Base-by-base conservation (phyloP, 2,888 invertebrate genomes). In the Malacosoma neustria region DNA sequence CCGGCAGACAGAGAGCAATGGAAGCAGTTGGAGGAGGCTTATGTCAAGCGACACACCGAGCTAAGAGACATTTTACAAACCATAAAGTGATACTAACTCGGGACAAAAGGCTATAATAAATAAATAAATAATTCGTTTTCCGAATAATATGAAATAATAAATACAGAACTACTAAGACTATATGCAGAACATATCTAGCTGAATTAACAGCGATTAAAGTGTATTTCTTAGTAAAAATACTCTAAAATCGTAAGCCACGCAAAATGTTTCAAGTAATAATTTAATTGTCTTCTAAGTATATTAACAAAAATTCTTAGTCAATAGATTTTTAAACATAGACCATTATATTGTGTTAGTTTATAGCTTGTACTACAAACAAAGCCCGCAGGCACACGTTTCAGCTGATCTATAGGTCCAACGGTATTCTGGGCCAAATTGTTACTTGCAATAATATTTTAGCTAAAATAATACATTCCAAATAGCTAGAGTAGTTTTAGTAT, bases 401-500 rank as follows among this genome's bases (percentile, higher is more conserved):
- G 51, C 72, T 79, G 77, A 81, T 80, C 75, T 81, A 80, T 73
- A 67, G 76, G 60, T 51, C 45, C 74, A 80, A 82, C 82, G 80
- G 81, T 79, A 82, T 71, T 69, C 68, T 70, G 73, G 66, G 69
- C 79, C 79, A 79, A 82, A 82, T 80, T 77, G 74, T 79, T 72
- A 72, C 65, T 71, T 74, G 71, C 72, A 74, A 69, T 72, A 65
- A 62, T 69, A 60, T 67, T 71, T 72, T 72, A 72, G 61, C 69
- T 70, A 61, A 63, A 73, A 65, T 69, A 61, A 65, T 57, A 51
- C 47, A 48, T 4, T n/a, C n/a, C n/a, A n/a, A n/a, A n/a, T n/a
- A n/a, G n/a, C n/a, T n/a, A n/a, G n/a, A n/a, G n/a, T n/a, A n/a
- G n/a, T n/a, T n/a, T n/a, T n/a, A n/a, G n/a, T n/a, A n/a, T n/a